These are phyloP conservation scores for Edolisoma coerulescens DNA, from an alignment of 2,113 vertebrate species.

Conservation along the genomic window DNA sequence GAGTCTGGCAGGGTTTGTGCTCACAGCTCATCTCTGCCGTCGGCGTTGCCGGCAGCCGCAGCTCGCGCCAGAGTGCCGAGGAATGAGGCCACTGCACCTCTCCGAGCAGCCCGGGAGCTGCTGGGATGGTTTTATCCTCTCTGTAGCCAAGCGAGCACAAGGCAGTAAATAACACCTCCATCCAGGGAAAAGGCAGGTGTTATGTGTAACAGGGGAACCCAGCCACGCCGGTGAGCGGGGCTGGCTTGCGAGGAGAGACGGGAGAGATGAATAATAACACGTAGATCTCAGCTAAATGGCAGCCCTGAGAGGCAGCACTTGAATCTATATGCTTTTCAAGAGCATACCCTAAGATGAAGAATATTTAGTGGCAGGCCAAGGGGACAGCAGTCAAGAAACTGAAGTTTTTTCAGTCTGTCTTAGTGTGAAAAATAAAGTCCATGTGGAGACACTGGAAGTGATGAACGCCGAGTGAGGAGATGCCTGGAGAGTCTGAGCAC, in stretches of 20 bases:
- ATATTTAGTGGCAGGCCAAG: constrained; percentile 8
- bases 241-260: background rate
- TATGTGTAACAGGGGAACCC: background rate
- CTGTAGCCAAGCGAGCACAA: background rate
- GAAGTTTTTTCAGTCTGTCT: background rate
- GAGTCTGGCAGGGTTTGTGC: background rate
- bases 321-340: background rate
- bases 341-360: background rate
- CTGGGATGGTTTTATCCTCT: background rate
- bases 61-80: accelerated
- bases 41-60: background rate
- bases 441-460: background rate
- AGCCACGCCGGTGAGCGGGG: background rate
- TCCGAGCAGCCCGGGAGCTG: background rate
- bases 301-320: background rate
- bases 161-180: constrained; percentile 28
- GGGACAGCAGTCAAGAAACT: background rate
- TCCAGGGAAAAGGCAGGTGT: background rate
- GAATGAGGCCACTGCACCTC: background rate
- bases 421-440: background rate
- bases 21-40: background rate
- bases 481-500: background rate
- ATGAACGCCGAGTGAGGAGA: background rate
- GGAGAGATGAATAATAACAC: background rate
- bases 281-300: background rate